Evolutionary conservation across 2,797 vertebrate species (phyloP), one percentile per base, ranked within the genome.

Genomic region (Schizopygopsis pylzovi): DNA sequence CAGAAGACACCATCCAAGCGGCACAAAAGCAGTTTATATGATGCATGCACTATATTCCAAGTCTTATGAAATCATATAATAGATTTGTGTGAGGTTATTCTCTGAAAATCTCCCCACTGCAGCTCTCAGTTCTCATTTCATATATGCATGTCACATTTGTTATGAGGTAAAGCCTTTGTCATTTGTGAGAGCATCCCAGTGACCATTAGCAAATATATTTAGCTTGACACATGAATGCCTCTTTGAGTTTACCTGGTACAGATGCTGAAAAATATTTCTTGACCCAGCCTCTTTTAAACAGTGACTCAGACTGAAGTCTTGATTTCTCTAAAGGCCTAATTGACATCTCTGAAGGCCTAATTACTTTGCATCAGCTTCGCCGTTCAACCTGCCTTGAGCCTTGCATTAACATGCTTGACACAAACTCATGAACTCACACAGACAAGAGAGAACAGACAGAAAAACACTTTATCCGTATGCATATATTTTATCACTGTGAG

Each of bases 281-380:
- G 33, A 68, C 2, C 47, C 22, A 77, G n/a, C n/a, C 37, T 54
- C 16, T 43, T 54, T 84, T 73, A 77, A 76, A 41, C 56, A 59
- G 52, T 72, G 85, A 52, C 65, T 25, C 70, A 70, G 56, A 54
- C 61, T 52, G 47, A 82, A 65, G 49, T n/a, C 45, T 39, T 87
- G 81, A 78, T 73, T 76, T 82, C 45, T 68, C 82, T 61, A 25
- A 84, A 87, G 79, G 81, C 61, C 77, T 86, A 83, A 86, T 63
- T 87, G 83, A 79, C 75, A 67, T 84, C 52, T 72, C 85, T 77
- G n/a, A 86, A 86, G 72, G 81, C 56, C 83, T 88, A 89, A 90
- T 88, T 87, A 84, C 65, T 72, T 78, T 83, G 79, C 70, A 87
- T 82, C 83, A 87, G 83, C 22, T 12, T 47, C 28, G 7, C 20